Conservation (phyloP, 2,797 vertebrate genomes). For the Acanthiza pusilla region DNA sequence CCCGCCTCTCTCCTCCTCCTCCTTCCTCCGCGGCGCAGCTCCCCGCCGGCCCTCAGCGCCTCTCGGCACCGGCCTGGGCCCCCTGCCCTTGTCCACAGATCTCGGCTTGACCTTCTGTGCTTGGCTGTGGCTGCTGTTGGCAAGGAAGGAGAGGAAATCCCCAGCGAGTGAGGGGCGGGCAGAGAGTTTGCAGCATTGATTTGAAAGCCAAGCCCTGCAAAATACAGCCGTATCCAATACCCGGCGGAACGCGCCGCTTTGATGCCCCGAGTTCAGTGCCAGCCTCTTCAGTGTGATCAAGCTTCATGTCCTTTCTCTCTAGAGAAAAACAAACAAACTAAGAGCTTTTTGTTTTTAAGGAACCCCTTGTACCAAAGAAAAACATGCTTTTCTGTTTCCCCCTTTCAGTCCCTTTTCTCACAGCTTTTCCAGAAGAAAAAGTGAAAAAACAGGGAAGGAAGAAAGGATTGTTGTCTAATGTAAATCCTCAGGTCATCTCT, state of each 20-base stretch:
- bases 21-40: background rate
- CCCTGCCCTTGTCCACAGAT: background rate
- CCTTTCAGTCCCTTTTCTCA: background rate
- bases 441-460: background rate
- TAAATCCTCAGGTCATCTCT: background rate
- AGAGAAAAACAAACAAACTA: background rate
- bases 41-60: background rate
- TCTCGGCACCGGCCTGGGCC: background rate
- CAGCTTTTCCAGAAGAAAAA: background rate
- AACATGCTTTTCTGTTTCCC: background rate
- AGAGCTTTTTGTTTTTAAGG: background rate
- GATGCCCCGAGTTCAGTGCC: background rate
- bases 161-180: background rate
- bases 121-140: background rate
- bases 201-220: background rate
- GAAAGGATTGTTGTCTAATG: background rate
- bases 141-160: constrained; percentile 1
- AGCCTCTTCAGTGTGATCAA: background rate
- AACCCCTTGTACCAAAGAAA: background rate
- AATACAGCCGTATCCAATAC: background rate
- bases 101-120: background rate
- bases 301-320: background rate
- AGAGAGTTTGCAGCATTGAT: background rate
- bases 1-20: background rate
- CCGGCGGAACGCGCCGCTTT: background rate